Conservation (phyloP, 2,113 vertebrate species). For the Muntiacus muntjak region DNA sequence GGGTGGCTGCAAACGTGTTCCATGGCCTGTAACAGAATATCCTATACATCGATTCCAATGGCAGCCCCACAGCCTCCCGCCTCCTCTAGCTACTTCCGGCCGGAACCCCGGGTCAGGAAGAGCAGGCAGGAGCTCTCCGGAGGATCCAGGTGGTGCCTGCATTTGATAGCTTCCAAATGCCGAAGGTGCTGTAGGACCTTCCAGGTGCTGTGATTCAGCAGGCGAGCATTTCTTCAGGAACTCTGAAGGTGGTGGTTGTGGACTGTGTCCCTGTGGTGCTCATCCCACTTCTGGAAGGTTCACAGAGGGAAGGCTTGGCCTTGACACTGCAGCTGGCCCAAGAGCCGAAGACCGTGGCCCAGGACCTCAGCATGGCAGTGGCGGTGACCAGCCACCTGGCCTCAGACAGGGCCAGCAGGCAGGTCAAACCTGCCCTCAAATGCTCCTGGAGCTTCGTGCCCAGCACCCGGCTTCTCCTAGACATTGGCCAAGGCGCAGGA, state of each 20-base stretch:
- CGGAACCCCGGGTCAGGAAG: slow-evolving; percentile 76
- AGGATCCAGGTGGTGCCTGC: slow-evolving; percentile 83
- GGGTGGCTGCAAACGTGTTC: slow-evolving; percentile 83
- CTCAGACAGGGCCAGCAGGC: slow-evolving; percentile 75
- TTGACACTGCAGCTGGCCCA: slow-evolving; percentile 91
- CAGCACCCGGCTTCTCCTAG: slow-evolving; percentile 89
- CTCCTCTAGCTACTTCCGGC: slow-evolving; percentile 86
- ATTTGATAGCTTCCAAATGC: slow-evolving; percentile 86
- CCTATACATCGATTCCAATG: slow-evolving; percentile 88
- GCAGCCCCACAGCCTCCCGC: slow-evolving; percentile 86
- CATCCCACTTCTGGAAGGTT: slow-evolving; percentile 88
- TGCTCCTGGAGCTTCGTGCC: slow-evolving; percentile 94
- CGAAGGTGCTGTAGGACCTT: slow-evolving; percentile 84
- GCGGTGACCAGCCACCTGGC: slow-evolving; percentile 93
- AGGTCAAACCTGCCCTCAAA: slow-evolving; percentile 87
- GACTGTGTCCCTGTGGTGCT: slow-evolving; percentile 91
- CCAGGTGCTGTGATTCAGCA: slow-evolving; percentile 82
- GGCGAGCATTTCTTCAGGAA: slow-evolving; percentile 74
- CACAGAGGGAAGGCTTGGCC: slow-evolving; percentile 91
- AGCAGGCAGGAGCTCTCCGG: slow-evolving; percentile 92
- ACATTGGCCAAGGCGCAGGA: slow-evolving; percentile 48
- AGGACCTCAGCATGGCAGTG: slow-evolving; percentile 88
- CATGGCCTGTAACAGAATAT: slow-evolving; percentile 85
- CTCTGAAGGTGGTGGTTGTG: slow-evolving; percentile 87
- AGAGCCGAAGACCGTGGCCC: slow-evolving; percentile 89